Base-by-base conservation (phyloP, 2,113 vertebrate genomes). In the Pyrgilauda ruficollis region DNA sequence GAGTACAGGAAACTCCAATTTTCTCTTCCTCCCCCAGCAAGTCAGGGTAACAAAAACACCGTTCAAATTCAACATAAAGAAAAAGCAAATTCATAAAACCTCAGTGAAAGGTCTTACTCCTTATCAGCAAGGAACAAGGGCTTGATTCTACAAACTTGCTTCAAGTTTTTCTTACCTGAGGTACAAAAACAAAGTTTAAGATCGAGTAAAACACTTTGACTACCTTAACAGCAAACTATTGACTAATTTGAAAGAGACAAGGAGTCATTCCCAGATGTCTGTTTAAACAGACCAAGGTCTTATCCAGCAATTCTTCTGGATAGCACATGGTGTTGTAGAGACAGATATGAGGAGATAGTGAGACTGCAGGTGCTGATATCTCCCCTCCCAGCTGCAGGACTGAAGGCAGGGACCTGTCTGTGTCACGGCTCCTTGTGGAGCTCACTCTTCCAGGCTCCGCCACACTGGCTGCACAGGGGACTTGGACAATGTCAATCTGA, bases 391-490 rank as follows among this genome's bases (percentile, higher is more conserved):
- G 21, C 24, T 56, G 33, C 28, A 61, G 63, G 26, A 35, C 28
- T 14, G 20, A 33, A 53, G 37, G 14, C 16, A 58, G 19, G 24
- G 11, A 43, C 15, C 12, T 5, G 0, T 53, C 24, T 1, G 0
- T 21, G 9, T 11, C 24, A 30, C 0, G 0, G 28, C 16, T n/a
- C 19, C 16, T n/a, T 66, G 27, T 15, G 13, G 43, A 84, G 10
- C 6, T 56, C 5, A 1, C 11, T 24, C 47, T 49, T 11, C 22
- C 2, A 1, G 35, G 4, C 7, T 50, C n/a, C 27, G 6, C 39
- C 56, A 28, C 30, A 5, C 1, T 19, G 27, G 18, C 39, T 14
- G 44, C 24, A 52, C 0, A 1, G 13, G 11, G 41, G 21, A 6
- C 3, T 19, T 9, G 4, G 15, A 44, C 15, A n/a, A 10, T 10